Base-by-base conservation (phyloP, 2,888 invertebrate genomes). In the Barypeithes pellucidus region DNA sequence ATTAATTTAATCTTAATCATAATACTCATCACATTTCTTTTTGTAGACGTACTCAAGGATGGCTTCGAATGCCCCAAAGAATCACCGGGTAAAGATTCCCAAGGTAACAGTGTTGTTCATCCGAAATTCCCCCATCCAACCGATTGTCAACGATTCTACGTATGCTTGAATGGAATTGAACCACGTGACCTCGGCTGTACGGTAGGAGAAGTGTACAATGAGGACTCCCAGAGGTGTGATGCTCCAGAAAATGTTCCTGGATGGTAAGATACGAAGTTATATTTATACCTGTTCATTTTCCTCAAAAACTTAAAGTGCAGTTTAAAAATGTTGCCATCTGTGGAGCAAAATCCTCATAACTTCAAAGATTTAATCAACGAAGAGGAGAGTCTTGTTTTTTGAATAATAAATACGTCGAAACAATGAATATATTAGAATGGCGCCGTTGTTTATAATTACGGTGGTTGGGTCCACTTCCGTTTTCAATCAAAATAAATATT, bases 61-160 rank as follows among this genome's bases (percentile, higher is more conserved):
- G 96, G 95, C 57, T 96, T 96, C 86, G 90, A 91, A 80, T 97
- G 96, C 85, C 96, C 96, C 76, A 92, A 91, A 83, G 91, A 91
- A 39, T 87, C 88, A 47, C 88, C 88, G 75, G 9, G 11, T 9
- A 87, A 89, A 0, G 93, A 94, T 82, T 85, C 88, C 12, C 90
- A 89, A 78, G 95, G 95, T 22, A 92, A 92, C 83, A 84, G 88
- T 7, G 91, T 94, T 3, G 91, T 94, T 24, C 96, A 96, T 87
- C 95, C 95, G 20, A 94, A 94, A 85, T 96, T 90, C 87, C 88
- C 95, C 1, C 94, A 96, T 87, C 94, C 95, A 43, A 91, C 89
- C 36, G 96, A 97, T 86, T 97, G 96, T 87, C 95, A 95, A 86
- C 92, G 94, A 81, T 96, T 96, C 91, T 96, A 95, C 87, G 95